These are phyloP conservation scores for Tetragonula carbonaria DNA, from an alignment of 2,888 invertebrate genomes.

Conservation along the genomic window DNA sequence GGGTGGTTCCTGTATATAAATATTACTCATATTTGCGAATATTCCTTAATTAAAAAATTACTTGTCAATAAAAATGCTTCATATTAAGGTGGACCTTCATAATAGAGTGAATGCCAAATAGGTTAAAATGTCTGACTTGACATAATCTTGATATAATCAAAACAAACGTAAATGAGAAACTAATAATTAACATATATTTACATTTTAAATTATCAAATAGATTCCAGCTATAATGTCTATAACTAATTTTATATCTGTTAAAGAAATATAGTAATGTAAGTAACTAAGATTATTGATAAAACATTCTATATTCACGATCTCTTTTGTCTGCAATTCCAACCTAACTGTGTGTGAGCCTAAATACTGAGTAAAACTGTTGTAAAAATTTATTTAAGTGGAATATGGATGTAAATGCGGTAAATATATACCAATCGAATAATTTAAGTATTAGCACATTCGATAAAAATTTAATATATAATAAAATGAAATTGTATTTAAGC, in stretches of 20 bases:
- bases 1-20: constrained; percentile 98
- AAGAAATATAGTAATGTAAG: not conserved
- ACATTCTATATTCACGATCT: constrained; percentile 13
- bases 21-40: constrained; percentile 92
- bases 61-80: not conserved
- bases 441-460: not conserved
- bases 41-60: not conserved
- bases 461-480: constrained; percentile 2
- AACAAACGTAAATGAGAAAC: not conserved
- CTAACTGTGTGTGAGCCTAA: not conserved
- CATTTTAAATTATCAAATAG: not conserved
- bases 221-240: not conserved
- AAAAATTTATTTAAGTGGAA: not conserved
- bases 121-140: not conserved
- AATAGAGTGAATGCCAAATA: not conserved
- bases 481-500: constrained; percentile 41
- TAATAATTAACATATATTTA: not conserved
- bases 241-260: not conserved
- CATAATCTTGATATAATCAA: not conserved
- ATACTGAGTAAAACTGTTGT: not conserved
- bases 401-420: constrained; percentile 16
- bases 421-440: not conserved
- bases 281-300: constrained; percentile 39
- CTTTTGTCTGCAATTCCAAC: not conserved
- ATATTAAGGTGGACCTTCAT: not conserved